A percentile compares a stretch with the other conserved stretches of the same genome.
Evolutionary conservation across 2,888 invertebrate genomes (phyloP).

Genomic region (Stramonita haemastoma): DNA sequence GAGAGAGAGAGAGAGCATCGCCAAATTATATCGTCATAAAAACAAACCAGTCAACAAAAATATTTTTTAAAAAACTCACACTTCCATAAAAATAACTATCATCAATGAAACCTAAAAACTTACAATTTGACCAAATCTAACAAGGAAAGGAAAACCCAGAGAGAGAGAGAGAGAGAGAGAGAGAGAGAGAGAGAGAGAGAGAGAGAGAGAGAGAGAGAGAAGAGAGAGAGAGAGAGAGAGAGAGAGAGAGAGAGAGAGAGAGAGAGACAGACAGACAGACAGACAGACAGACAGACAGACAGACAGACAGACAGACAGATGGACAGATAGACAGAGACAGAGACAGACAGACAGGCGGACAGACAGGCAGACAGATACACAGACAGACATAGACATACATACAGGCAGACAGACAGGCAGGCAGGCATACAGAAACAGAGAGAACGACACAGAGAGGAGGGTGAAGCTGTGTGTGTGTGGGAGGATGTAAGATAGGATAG

Average conservation of each 20-base stretch:
- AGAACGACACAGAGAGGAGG: background rate
- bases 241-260: conserved; percentile 19
- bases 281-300: background rate
- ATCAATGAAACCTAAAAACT: too few relatives aligned
- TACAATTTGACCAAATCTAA: too few relatives aligned
- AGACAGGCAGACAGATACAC: background rate
- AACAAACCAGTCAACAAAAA: too few relatives aligned
- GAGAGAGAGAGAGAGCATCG: background rate
- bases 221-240: background rate
- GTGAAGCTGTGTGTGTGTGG: too few relatives aligned
- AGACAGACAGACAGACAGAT: background rate
- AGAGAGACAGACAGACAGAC: background rate
- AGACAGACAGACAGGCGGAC: background rate
- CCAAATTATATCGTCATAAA: too few relatives aligned
- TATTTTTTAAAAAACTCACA: too few relatives aligned
- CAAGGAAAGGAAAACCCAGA: too few relatives aligned
- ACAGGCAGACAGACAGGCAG: background rate
- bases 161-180: too few relatives aligned
- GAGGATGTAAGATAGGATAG: too few relatives aligned
- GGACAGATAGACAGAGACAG: background rate
- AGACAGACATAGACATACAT: background rate
- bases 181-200: too few relatives aligned
- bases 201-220: too few relatives aligned
- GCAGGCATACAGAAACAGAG: background rate
- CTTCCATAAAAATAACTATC: too few relatives aligned